Conservation (phyloP, 2,888 invertebrate species). For the Sepioteuthis lessoniana region DNA sequence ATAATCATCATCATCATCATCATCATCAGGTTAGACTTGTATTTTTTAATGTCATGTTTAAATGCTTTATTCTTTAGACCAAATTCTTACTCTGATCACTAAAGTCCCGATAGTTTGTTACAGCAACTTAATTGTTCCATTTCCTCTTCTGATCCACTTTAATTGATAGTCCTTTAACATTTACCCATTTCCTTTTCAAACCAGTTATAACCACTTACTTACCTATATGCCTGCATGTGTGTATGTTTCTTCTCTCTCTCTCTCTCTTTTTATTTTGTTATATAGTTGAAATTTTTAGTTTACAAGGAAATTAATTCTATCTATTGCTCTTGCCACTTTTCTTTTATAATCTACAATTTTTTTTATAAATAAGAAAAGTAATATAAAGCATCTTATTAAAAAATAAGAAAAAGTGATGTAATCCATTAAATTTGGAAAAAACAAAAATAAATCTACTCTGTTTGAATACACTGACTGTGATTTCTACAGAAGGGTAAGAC, state of each 20-base stretch:
- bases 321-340: neutral
- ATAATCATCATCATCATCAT: too few relatives aligned
- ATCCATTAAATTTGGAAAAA: neutral
- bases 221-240: neutral
- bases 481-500: too few relatives aligned
- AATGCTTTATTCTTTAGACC: neutral
- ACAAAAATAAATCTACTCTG: neutral
- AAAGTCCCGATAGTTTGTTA: neutral
- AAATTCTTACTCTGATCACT: neutral
- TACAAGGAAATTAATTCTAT: neutral
- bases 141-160: conserved; percentile 33
- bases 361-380: neutral
- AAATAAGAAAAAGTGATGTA: neutral
- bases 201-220: neutral
- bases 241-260: neutral
- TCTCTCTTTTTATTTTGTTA: too few relatives aligned
- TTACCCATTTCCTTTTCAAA: neutral
- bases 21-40: too few relatives aligned
- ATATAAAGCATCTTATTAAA: neutral
- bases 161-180: neutral
- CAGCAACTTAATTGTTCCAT: conserved; percentile 13
- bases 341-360: neutral
- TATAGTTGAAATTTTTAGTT: neutral
- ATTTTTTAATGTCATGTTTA: too few relatives aligned
- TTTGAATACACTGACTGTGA: too few relatives aligned